Base-by-base conservation (phyloP, 2,888 invertebrate species). In the Lathronympha strigana region DNA sequence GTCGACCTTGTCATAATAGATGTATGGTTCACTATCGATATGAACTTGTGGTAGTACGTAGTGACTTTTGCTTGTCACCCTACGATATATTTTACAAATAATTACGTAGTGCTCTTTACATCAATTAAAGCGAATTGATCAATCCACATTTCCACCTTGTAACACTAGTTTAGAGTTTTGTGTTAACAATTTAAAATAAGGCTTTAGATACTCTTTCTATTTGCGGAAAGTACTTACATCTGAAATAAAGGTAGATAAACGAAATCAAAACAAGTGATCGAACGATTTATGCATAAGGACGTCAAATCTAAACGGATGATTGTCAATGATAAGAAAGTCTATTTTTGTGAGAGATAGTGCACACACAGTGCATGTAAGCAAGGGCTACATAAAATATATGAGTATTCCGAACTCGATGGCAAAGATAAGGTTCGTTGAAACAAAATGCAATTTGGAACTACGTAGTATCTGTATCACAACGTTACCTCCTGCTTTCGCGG, bases 361-460 rank as follows among this genome's bases (percentile, higher is more conserved):
- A 8, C 23, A 47, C 19, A 21, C 6, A 17, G 6, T 11, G 9
- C n/a, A 13, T 0, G 1, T 1, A n/a, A n/a, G n/a, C n/a, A n/a
- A n/a, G n/a, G n/a, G n/a, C n/a, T n/a, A n/a, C n/a, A 28, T 8
- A 28, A 3, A 28, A 28, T 1, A 28, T 28, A 28, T 25, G 54
- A 54, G 54, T 54, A 54, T 11, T 25, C 0, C 2, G n/a, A 21
- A 51, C 33, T 19, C 51, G 9, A 21, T 23, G 21, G 9, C 36
- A 21, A 36, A 53, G 31, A 51, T 31, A n/a, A n/a, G 53, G 25
- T 54, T 54, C 53, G 53, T 36, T 62, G 47, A 25, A 33, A 23
- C 36, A 36, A 62, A 54, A 62, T 62, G 53, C 62, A 54, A 54
- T 47, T 62, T 47, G 54, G 62, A 62, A 61, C 45, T 43, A 62